Conservation (phyloP, 2,797 vertebrate species). For the Myotis planiceps region DNA sequence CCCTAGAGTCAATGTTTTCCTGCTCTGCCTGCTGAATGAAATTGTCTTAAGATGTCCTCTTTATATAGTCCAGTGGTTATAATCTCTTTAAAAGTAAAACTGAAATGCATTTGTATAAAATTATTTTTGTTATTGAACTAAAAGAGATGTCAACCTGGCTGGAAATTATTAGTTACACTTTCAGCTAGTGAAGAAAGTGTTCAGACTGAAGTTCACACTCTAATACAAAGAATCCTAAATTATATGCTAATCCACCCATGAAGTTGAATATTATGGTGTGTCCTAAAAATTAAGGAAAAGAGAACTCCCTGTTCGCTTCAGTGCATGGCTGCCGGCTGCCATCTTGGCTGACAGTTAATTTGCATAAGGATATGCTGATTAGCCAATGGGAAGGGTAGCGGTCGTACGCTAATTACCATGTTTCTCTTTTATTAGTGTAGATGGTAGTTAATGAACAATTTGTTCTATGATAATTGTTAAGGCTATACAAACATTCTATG, state of each 20-base stretch:
- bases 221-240: background rate
- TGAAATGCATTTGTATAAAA: background rate
- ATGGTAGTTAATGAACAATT: background rate
- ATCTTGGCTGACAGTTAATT: too few relatives aligned
- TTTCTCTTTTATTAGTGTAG: too few relatives aligned
- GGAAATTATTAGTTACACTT: slow-evolving; percentile 2
- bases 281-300: background rate
- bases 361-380: too few relatives aligned
- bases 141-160: background rate
- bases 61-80: background rate
- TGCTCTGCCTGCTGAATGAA: background rate
- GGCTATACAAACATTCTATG: background rate
- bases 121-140: background rate
- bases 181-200: background rate
- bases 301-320: too few relatives aligned
- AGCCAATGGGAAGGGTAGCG: too few relatives aligned
- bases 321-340: too few relatives aligned
- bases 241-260: background rate
- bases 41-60: background rate
- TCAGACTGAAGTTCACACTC: background rate
- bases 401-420: too few relatives aligned
- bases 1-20: background rate
- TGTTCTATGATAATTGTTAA: background rate
- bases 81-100: background rate
- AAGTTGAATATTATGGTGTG: background rate